These are phyloP conservation scores for Mus musculus DNA, from an alignment of 2,113 vertebrate species.

Conservation along the genomic window DNA sequence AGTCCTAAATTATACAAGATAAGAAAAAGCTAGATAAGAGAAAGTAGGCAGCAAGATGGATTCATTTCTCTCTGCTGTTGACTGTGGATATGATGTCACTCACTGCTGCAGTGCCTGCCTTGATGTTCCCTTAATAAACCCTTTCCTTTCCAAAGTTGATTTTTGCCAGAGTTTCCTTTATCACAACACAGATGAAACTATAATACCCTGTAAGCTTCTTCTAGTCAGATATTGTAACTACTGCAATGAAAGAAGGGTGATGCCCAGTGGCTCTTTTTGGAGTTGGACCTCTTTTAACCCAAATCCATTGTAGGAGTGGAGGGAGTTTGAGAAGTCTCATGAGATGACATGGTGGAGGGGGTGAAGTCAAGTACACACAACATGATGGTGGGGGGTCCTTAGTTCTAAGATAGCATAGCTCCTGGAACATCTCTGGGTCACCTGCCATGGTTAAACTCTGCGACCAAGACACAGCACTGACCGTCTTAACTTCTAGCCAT, in stretches of 20 bases:
- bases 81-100: background rate
- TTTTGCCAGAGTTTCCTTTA: background rate
- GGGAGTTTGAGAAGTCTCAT: background rate
- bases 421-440: background rate
- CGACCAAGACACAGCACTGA: background rate
- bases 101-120: no score
- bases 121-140: background rate
- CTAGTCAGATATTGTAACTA: background rate
- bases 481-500: background rate
- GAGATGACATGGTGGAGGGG: background rate
- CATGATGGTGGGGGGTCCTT: background rate
- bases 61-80: background rate
- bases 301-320: no score
- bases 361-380: rapidly evolving
- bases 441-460: background rate
- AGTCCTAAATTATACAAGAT: background rate
- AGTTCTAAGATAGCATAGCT: background rate
- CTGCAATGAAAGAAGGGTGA: background rate
- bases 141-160: background rate
- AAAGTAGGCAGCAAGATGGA: background rate
- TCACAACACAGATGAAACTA: background rate
- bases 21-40: background rate
- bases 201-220: background rate
- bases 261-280: background rate
- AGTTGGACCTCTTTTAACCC: background rate